Base-by-base conservation (phyloP, 2,888 invertebrate species). In the Rosalia funebris region DNA sequence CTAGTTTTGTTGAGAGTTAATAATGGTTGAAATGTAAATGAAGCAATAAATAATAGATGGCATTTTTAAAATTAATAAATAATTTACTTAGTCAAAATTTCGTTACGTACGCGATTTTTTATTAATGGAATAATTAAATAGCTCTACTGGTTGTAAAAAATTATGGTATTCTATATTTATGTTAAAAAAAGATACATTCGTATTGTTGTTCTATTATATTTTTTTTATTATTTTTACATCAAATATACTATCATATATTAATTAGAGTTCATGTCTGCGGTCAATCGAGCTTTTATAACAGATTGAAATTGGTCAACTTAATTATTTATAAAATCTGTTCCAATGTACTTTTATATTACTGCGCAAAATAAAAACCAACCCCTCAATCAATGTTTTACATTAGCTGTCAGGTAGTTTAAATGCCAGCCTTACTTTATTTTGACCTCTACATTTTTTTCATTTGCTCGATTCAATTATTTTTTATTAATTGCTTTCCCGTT, bases 61-160 rank as follows among this genome's bases (percentile, higher is more conserved):
- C 41, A 53, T 53, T 53, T 46, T 50, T 53, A 53, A 53, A 42
- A 53, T 32, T n/a, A 16, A 11, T 42, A 32, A 53, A 53, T 53
- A 42, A 42, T 53, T 53, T 31, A 53, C 12, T n/a, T 20, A 20
- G 25, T 34, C 17, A 12, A 42, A 53, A 53, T 53, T 42, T 53
- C 42, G 53, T 42, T 19, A 42, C 32, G 31, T 31, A 63, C 58
- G 46, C 63, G 62, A 65, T 69, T 67, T 69, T 69, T 69, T 69
- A 69, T 67, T 69, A 69, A 69, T 69, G 66, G 69, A 69, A 69
- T 69, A 65, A 69, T 63, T 69, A 69, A 69, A 63, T 58, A 67
- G 65, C 65, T 63, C 55, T 55, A 61, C 62, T 63, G 64, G 62
- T 57, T 64, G 64, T 68, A 68, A 68, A 68, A 68, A 68, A 66